A percentile compares a stretch with the other conserved stretches of the same genome.
phyloP scores from a whole-genome alignment of 2,113 vertebrate species.

The Accipiter virgatus region DNA sequence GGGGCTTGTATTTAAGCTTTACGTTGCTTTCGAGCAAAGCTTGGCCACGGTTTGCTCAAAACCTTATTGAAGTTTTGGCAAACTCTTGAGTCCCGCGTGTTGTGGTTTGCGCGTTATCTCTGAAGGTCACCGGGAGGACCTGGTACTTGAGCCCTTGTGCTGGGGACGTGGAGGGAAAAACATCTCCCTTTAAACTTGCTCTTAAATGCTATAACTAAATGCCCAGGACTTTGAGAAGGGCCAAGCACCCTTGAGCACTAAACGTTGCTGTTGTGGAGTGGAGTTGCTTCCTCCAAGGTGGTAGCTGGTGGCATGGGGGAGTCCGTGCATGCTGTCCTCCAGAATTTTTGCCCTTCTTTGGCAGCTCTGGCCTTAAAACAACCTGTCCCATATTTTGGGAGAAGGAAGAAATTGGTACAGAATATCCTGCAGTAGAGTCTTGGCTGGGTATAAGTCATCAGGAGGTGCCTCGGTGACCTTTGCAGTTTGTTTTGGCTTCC shows the following conservation, averaged over 20 bases:
- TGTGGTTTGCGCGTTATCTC: not conserved
- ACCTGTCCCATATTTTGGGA: not conserved
- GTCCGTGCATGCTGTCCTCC: fast-evolving
- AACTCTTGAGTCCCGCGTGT: fast-evolving
- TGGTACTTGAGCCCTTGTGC: fast-evolving
- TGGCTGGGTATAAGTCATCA: fast-evolving
- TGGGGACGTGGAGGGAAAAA: not conserved
- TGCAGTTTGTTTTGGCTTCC: not conserved
- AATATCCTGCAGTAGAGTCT: not conserved
- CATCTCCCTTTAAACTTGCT: not conserved
- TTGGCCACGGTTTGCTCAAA: not conserved
- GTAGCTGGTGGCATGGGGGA: not conserved
- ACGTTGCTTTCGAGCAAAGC: not conserved
- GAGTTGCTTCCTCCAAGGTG: not conserved
- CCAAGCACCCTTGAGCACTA: not conserved
- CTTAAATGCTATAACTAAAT: not conserved
- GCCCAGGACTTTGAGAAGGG: not conserved
- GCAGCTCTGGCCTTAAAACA: not conserved
- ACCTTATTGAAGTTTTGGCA: not conserved
- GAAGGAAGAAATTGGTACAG: not conserved
- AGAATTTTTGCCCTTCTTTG: not conserved
- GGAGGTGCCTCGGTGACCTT: not conserved
- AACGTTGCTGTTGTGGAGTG: not conserved
- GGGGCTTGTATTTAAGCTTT: not conserved
- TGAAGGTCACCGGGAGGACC: not conserved